Base-by-base conservation (phyloP, 1,140 invertebrate genomes). In the Notospermus geniculatus region DNA sequence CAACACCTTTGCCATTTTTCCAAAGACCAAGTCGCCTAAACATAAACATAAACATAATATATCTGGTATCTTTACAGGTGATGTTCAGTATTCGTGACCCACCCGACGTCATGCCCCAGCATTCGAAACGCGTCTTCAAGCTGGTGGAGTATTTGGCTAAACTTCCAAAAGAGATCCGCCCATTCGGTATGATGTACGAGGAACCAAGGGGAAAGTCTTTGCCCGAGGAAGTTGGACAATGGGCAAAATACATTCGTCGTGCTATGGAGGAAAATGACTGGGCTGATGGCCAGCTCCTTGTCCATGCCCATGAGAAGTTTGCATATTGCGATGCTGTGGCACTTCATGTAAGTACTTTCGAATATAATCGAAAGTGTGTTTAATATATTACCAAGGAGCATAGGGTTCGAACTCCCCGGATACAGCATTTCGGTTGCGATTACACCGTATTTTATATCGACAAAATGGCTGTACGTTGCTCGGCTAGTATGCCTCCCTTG, bases 201-300 rank as follows among this genome's bases (percentile, higher is more conserved):
- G 46, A 50, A 9, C 46, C 46, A 27, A 50, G 19, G 9, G 41
- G 41, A 19, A 22, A 19, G 54, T 22, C 22, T 23, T 17, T 56
- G 22, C 29, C 29, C 4, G 54, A 56, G 17, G 29, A 56, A 27
- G n/a, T 9, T 19, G 54, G 29, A 5, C 46, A 46, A n/a, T 46
- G 29, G 54, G n/a, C 17, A 4, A 56, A 30, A n/a, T n/a, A 22
- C 17, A n/a, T 56, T 19, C 54, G 54, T 27, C 5, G 4, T 5
- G n/a, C 27, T 46, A 56, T 30, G 54, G 22, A 56, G n/a, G 28
- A 56, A 4, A 46, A 56, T n/a, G 54, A n/a, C n/a, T 30, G 29
- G 29, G 23, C 23, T 4, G 28, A 30, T 23, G 54, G 54, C 4
- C 54, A 36, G 9, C 28, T 56, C 4, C 22, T 30, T 22, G 54